Conservation (phyloP, 2,113 vertebrate species). For the Tor tambroides region DNA sequence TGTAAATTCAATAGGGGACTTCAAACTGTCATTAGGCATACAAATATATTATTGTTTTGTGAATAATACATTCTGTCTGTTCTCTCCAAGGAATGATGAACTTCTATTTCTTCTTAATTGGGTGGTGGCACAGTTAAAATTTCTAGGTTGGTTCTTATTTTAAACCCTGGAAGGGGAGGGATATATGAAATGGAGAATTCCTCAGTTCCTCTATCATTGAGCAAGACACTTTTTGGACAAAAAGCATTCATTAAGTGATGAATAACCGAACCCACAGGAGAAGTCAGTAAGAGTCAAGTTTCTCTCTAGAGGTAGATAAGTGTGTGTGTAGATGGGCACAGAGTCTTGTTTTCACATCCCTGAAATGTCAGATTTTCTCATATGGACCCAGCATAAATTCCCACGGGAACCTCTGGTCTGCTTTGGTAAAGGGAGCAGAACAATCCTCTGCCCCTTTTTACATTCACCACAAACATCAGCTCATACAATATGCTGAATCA, state of each 20-base stretch:
- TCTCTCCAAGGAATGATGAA: not conserved
- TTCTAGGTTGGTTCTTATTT: not conserved
- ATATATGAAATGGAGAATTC: not conserved
- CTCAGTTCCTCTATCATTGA: not conserved
- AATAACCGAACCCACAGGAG: not conserved
- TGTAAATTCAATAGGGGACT: not conserved
- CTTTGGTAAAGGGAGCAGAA: not conserved
- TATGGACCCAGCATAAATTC: not conserved
- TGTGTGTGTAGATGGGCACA: slow-evolving; percentile 18
- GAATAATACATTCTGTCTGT: not conserved
- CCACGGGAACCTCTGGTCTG: slow-evolving; percentile 1
- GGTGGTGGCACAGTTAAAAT: not conserved
- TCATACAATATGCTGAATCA: slow-evolving; percentile 36
- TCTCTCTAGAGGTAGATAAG: slow-evolving; percentile 4
- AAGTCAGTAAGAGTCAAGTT: slow-evolving; percentile 17
- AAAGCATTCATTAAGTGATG: slow-evolving; percentile 3
- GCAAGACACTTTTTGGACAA: not conserved
- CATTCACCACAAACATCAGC: slow-evolving; percentile 20
- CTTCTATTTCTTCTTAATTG: not conserved
- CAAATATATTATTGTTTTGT: not conserved
- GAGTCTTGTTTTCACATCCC: slow-evolving; percentile 6
- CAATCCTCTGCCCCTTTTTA: not conserved
- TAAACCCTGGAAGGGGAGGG: not conserved
- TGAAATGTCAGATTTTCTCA: not conserved
- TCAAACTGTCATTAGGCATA: not conserved